These are phyloP conservation scores for Ichneumon xanthorius DNA, from an alignment of 2,888 invertebrate species.

Conservation along the genomic window DNA sequence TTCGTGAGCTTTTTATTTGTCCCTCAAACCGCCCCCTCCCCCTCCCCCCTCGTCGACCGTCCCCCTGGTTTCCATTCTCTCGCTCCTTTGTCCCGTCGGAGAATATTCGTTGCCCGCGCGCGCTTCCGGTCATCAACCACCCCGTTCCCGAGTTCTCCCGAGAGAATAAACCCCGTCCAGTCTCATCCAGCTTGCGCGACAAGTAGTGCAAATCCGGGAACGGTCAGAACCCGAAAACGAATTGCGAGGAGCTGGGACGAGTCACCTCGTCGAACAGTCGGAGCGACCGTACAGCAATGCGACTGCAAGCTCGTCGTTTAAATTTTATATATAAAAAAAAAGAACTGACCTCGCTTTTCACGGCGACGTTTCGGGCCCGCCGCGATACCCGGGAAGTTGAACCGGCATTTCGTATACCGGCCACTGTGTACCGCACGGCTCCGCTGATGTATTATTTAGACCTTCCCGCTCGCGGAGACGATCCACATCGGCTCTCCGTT, in stretches of 20 bases:
- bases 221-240: constrained; percentile 5
- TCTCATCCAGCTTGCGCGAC: constrained; percentile 9
- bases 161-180: constrained; percentile 1
- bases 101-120: constrained; percentile 8
- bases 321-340: not conserved
- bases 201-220: constrained; percentile 11
- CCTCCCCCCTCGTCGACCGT: not conserved
- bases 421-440: not conserved
- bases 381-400: not conserved
- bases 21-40: not conserved
- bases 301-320: not conserved
- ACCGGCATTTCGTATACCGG: not conserved
- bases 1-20: not conserved
- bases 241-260: not conserved
- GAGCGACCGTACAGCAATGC: not conserved
- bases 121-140: not conserved
- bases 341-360: not conserved
- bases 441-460: not conserved
- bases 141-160: not conserved
- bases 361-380: not conserved
- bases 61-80: constrained; percentile 1
- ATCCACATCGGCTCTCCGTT: not conserved
- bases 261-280: constrained; percentile 3
- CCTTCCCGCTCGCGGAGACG: not conserved
- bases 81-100: constrained; percentile 14